Conservation (phyloP, 2,113 vertebrate genomes). For the Ahaetulla prasina region DNA sequence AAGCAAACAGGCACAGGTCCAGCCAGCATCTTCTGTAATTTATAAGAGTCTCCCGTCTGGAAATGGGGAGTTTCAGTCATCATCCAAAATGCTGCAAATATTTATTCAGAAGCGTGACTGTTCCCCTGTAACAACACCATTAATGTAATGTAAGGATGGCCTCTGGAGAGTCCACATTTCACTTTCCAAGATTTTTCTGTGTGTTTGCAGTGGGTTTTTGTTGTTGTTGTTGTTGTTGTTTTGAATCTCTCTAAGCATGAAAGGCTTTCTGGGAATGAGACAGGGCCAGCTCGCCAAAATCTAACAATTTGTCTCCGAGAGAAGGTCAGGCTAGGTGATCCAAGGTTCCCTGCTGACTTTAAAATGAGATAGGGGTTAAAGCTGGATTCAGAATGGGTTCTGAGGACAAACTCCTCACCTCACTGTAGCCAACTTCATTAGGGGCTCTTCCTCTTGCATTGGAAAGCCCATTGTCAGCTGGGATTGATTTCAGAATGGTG, state of each 20-base stretch:
- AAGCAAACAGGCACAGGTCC: not conserved
- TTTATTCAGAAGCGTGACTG: not conserved
- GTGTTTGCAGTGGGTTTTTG: not conserved
- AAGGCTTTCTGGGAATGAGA: not conserved
- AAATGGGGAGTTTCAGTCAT: not conserved
- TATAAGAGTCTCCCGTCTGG: not conserved
- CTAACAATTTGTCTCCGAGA: not conserved
- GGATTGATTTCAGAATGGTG: not conserved
- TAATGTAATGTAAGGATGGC: not conserved
- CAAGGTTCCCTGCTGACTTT: not conserved
- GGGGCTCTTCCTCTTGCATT: not conserved
- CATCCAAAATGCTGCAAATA: not conserved
- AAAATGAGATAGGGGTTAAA: not conserved
- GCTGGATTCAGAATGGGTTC: rapidly evolving
- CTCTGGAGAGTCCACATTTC: not conserved
- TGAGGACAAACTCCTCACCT: not conserved
- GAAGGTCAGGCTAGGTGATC: not conserved
- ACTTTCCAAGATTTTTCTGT: not conserved
- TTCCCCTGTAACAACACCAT: not conserved
- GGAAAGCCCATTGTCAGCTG: constrained; percentile 27
- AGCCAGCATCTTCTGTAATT: not conserved
- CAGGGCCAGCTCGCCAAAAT: not conserved
- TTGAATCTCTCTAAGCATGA: not conserved
- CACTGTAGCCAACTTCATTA: not conserved
- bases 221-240: too few species aligned